These are phyloP conservation scores for Lateolabrax maculatus DNA, from an alignment of 2,797 vertebrate species.

Conservation along the genomic window DNA sequence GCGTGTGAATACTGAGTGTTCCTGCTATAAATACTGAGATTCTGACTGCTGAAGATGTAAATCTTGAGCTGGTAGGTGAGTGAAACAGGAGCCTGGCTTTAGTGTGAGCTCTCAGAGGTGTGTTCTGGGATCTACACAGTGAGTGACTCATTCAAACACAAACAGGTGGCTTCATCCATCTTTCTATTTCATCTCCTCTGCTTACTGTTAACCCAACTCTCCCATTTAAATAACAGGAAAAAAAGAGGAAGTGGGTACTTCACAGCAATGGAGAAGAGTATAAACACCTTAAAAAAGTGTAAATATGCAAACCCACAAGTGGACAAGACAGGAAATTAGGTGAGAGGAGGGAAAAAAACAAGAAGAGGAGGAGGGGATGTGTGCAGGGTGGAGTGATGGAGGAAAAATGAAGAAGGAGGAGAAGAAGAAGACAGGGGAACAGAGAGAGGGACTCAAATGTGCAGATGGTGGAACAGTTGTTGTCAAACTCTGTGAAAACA, in stretches of 20 bases:
- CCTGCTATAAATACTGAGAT: background rate
- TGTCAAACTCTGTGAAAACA: conserved; percentile 43
- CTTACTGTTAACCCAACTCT: background rate
- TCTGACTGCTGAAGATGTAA: conserved; percentile 1
- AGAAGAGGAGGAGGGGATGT: background rate
- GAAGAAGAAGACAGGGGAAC: background rate
- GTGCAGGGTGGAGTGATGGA: background rate
- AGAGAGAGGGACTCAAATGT: conserved; percentile 18
- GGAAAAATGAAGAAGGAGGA: background rate
- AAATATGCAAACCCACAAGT: conserved; percentile 15
- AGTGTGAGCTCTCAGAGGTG: background rate
- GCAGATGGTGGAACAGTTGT: conserved; percentile 61
- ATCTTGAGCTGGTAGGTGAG: background rate
- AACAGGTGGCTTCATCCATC: conserved; percentile 9
- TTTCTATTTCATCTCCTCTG: background rate
- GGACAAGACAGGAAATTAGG: background rate
- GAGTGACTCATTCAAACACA: background rate
- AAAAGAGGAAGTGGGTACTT: background rate
- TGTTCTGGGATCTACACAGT: background rate
- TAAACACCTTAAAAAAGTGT: background rate
- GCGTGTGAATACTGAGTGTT: conserved; percentile 35
- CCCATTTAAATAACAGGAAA: background rate
- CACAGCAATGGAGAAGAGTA: background rate
- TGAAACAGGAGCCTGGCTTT: background rate
- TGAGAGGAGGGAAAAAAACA: background rate